These are phyloP conservation scores for Nomada lathburiana DNA, from an alignment of 2,888 invertebrate genomes.

Conservation along the genomic window DNA sequence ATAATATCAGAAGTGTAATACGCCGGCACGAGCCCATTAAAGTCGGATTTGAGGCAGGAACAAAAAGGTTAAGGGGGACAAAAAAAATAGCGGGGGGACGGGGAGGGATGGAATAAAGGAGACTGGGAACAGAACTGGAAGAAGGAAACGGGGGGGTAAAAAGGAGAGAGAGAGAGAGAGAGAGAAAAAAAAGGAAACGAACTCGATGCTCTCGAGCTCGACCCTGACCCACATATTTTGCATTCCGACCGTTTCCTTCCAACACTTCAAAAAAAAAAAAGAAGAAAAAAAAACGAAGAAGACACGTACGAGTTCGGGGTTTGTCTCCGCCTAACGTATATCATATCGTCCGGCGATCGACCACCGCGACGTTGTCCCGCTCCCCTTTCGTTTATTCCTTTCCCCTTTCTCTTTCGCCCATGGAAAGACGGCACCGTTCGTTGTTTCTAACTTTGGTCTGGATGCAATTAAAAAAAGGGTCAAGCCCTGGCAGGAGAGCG, in stretches of 20 bases:
- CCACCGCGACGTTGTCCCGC: not conserved
- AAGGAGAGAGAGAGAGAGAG: not conserved
- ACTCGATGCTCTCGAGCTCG: slow-evolving; percentile 48
- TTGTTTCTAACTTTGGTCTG: slow-evolving; percentile 67
- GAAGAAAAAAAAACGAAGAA: slow-evolving; percentile 12
- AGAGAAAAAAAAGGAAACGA: slow-evolving; percentile 41
- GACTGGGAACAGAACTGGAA: not conserved
- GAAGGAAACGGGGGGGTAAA: not conserved
- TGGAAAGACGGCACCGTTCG: slow-evolving; percentile 20
- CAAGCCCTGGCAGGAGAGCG: slow-evolving; percentile 71
- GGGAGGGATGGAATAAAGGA: not conserved
- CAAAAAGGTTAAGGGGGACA: not conserved
- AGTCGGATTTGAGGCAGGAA: slow-evolving; percentile 41
- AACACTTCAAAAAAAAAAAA: slow-evolving; percentile 16
- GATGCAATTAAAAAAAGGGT: slow-evolving; percentile 79
- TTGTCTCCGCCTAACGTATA: slow-evolving; percentile 35
- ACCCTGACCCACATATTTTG: slow-evolving; percentile 63
- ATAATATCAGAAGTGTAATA: slow-evolving; percentile 49
- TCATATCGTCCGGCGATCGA: slow-evolving; percentile 34
- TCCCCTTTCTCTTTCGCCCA: not conserved
- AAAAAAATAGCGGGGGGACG: not conserved
- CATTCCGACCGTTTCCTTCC: slow-evolving; percentile 41
- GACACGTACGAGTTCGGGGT: slow-evolving; percentile 39
- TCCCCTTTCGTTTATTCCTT: slow-evolving; percentile 23
- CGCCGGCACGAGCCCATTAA: slow-evolving; percentile 51